Percentiles rank a stretch among this genome's conserved stretches.
These are phyloP conservation scores for Ctenoplectra terminalis DNA, from an alignment of 1,140 invertebrate species.

Conservation along the genomic window DNA sequence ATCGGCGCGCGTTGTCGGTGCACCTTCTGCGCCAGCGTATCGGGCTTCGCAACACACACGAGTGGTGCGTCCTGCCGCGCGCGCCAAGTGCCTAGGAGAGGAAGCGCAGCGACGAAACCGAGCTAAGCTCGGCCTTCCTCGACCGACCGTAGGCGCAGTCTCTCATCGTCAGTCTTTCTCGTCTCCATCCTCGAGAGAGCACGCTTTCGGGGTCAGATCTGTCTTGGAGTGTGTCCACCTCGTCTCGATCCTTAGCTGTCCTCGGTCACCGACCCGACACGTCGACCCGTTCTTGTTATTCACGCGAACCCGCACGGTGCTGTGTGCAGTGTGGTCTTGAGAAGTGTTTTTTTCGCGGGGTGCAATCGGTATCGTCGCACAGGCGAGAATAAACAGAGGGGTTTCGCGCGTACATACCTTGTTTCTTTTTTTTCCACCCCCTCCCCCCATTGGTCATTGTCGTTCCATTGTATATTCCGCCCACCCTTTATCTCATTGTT, in stretches of 20 bases:
- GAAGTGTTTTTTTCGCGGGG: conserved; percentile 11
- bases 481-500: neutral
- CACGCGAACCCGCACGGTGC: conserved; percentile 32
- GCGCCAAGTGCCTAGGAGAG: conserved; percentile 61
- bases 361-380: conserved; percentile 7
- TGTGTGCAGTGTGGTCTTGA: conserved; percentile 27
- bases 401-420: neutral
- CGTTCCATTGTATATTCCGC: neutral
- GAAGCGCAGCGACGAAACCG: conserved; percentile 60
- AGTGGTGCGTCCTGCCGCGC: conserved; percentile 58
- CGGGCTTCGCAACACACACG: conserved; percentile 51
- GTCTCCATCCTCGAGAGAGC: conserved; percentile 23
- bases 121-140: conserved; percentile 58
- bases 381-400: neutral
- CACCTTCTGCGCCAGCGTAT: conserved; percentile 53
- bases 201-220: conserved; percentile 31
- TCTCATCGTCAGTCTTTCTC: conserved; percentile 36
- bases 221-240: conserved; percentile 34
- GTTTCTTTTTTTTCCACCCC: neutral
- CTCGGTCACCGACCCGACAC: conserved; percentile 56
- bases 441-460: neutral
- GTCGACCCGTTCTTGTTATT: conserved; percentile 26
- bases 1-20: conserved; percentile 57
- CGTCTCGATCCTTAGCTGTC: conserved; percentile 22
- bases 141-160: conserved; percentile 57